Conservation (phyloP, 1,140 invertebrate species). For the Heliconius nattereri region DNA sequence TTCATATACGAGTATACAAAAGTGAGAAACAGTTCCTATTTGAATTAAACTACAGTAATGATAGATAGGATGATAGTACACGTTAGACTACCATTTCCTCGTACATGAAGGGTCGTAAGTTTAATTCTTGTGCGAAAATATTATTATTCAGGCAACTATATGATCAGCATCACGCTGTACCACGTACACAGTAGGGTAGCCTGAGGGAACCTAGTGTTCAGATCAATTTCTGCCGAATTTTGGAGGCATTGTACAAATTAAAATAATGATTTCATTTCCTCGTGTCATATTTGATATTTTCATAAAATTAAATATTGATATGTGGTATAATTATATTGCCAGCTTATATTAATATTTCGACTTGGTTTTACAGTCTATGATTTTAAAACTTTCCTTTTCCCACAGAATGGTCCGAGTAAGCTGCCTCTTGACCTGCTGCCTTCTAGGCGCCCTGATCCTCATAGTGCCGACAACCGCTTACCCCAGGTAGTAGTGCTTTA, state of each 20-base stretch:
- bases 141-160: not conserved
- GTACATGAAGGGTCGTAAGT: not conserved
- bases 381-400: slow-evolving; percentile 23
- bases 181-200: no score
- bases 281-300: no score
- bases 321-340: no score
- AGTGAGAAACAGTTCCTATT: not conserved
- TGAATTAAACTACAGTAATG: not conserved
- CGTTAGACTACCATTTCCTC: not conserved
- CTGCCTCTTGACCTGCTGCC: slow-evolving; percentile 64
- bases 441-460: slow-evolving; percentile 61
- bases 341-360: no score
- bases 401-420: slow-evolving; percentile 70
- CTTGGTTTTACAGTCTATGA: not conserved
- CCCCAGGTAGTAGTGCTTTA: slow-evolving; percentile 65
- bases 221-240: no score
- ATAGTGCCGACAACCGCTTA: slow-evolving; percentile 60
- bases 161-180: no score
- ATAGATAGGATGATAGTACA: not conserved
- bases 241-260: no score
- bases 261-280: no score
- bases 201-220: no score
- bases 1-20: slow-evolving; percentile 5
- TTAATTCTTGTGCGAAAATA: not conserved
- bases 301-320: no score